A percentile compares a stretch with the other conserved stretches of the same genome.
Evolutionary conservation across 2,797 vertebrate species (phyloP).

Genomic region (Alfaro cultratus): DNA sequence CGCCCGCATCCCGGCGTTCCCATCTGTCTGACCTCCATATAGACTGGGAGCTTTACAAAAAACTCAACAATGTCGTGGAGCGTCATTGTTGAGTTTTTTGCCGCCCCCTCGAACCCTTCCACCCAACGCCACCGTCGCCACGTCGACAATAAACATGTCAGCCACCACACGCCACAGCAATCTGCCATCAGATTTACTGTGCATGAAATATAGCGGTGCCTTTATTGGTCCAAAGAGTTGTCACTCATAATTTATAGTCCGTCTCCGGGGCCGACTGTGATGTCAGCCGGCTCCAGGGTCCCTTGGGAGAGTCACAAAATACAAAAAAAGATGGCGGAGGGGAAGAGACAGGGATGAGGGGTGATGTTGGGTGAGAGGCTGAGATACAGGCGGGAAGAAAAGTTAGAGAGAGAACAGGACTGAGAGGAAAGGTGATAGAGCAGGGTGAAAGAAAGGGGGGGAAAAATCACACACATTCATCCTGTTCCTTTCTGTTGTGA

Average conservation of each 20-base stretch:
- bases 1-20: conserved; percentile 60
- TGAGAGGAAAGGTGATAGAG: conserved; percentile 49
- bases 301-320: conserved; percentile 58
- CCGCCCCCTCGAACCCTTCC: conserved; percentile 29
- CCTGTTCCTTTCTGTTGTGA: conserved; percentile 52
- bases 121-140: conserved; percentile 85
- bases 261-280: conserved; percentile 86
- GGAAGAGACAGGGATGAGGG: conserved; percentile 33
- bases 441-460: conserved; percentile 26
- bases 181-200: conserved; percentile 98
- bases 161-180: conserved; percentile 89
- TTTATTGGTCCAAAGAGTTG: conserved; percentile 99
- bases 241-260: conserved; percentile 98
- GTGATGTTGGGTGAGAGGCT: conserved; percentile 29
- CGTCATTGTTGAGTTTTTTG: too few relatives aligned
- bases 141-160: conserved; percentile 96
- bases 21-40: conserved; percentile 78
- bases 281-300: conserved; percentile 76
- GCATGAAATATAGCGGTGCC: conserved; percentile 96
- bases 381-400: conserved; percentile 55
- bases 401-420: conserved; percentile 23
- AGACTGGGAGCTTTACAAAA: conserved; percentile 83
- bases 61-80: conserved; percentile 85
- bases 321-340: conserved; percentile 23
- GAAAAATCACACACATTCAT: conserved; percentile 67